Conservation (phyloP, 2,797 vertebrate genomes). For the Alca torda region DNA sequence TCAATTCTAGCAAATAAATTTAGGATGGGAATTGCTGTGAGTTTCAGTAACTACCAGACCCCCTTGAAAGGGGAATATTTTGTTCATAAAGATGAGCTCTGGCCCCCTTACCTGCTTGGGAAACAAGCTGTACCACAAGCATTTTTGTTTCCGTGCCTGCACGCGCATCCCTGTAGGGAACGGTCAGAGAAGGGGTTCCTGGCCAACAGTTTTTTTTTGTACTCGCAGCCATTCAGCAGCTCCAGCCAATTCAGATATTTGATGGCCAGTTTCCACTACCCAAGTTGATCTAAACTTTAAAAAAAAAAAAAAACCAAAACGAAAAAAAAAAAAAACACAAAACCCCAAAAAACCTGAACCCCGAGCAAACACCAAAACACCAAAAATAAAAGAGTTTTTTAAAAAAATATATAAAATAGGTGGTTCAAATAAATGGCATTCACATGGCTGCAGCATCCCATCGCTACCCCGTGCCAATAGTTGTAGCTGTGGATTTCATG, state of each 20-base stretch:
- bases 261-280: neutral
- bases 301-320: neutral
- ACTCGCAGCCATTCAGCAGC: neutral
- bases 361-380: neutral
- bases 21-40: neutral
- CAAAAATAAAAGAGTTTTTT: neutral
- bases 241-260: neutral
- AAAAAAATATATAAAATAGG: neutral
- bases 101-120: too few species aligned
- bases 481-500: neutral
- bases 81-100: neutral
- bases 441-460: neutral
- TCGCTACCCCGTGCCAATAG: fast-evolving
- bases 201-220: fast-evolving
- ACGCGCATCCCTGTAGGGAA: fast-evolving
- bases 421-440: neutral
- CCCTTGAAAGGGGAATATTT: neutral
- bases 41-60: neutral
- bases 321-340: too few species aligned
- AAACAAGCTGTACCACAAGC: neutral
- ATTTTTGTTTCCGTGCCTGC: neutral
- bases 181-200: neutral
- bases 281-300: neutral
- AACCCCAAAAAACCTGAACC: neutral
- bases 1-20: neutral